Evolutionary conservation across 1,140 invertebrate genomes (phyloP).

Genomic region (Adoxophyes honmai): DNA sequence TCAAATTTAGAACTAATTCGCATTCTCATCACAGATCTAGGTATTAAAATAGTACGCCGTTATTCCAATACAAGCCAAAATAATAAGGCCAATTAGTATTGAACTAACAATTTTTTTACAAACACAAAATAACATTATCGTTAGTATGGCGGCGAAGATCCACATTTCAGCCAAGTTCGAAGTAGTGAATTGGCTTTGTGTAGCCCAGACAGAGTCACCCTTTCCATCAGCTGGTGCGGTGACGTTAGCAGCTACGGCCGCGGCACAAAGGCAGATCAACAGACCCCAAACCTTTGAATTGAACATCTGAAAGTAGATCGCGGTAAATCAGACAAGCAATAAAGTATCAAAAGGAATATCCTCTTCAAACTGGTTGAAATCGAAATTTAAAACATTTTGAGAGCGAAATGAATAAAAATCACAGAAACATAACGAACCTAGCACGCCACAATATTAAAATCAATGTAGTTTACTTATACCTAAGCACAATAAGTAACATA

Average conservation of each 20-base stretch:
- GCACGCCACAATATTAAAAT: too few species aligned
- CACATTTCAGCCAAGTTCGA: not conserved
- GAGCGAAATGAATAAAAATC: too few species aligned
- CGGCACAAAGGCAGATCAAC: not conserved
- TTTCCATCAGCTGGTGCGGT: not conserved
- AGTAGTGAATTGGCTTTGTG: not conserved
- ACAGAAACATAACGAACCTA: too few species aligned
- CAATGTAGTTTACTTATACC: too few species aligned
- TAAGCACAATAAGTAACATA: too few species aligned
- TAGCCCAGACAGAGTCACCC: not conserved
- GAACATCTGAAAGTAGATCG: slow-evolving; percentile 4
- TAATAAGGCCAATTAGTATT: not conserved
- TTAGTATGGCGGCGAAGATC: not conserved
- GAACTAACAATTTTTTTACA: slow-evolving; percentile 3
- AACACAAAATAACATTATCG: not conserved
- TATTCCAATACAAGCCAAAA: not conserved
- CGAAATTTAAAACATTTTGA: too few species aligned
- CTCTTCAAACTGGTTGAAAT: too few species aligned
- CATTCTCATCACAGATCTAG: not conserved
- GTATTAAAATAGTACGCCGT: not conserved
- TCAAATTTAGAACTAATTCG: too few species aligned
- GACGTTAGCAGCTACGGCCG: not conserved
- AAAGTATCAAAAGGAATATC: too few species aligned
- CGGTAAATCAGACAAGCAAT: too few species aligned
- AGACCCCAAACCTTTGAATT: not conserved